phyloP scores from a whole-genome alignment of 1,140 invertebrate species.

The Drosophila triauraria region DNA sequence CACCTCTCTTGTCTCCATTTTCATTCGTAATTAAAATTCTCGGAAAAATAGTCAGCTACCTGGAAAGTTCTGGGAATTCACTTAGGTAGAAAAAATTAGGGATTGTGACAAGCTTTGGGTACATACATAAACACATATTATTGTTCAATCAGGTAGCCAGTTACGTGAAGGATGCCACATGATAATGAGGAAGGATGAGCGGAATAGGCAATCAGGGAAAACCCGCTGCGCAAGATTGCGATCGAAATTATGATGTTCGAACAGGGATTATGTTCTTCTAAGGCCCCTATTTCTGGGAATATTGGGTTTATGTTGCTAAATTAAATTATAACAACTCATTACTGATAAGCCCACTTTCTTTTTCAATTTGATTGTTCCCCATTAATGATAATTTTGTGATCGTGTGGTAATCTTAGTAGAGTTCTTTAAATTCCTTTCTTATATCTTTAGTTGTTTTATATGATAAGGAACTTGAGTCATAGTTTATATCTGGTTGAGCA shows the following conservation, averaged over 20 bases:
- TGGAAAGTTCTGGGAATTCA: neutral
- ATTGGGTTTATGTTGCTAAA: too few species aligned
- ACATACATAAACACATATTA: neutral
- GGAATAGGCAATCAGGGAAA: neutral
- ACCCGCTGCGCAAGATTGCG: neutral
- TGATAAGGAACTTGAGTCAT: conserved; percentile 15
- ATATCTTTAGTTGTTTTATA: neutral
- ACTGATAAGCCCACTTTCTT: too few species aligned
- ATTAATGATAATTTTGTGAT: neutral
- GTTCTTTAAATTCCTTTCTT: neutral
- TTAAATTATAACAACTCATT: too few species aligned
- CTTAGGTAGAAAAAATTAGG: conserved; percentile 1
- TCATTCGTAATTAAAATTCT: neutral
- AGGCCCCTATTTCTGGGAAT: too few species aligned
- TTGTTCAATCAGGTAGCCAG: conserved; percentile 22
- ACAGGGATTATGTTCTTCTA: neutral
- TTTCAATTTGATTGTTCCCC: too few species aligned
- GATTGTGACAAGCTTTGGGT: conserved; percentile 9
- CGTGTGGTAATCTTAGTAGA: neutral
- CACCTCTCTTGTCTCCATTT: neutral
- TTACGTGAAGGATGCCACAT: conserved; percentile 7
- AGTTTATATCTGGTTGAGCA: neutral
- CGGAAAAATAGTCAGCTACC: neutral
- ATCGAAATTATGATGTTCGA: neutral
- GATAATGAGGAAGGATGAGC: neutral